These are phyloP conservation scores for Bos javanicus DNA, from an alignment of 2,113 vertebrate genomes.

Conservation along the genomic window DNA sequence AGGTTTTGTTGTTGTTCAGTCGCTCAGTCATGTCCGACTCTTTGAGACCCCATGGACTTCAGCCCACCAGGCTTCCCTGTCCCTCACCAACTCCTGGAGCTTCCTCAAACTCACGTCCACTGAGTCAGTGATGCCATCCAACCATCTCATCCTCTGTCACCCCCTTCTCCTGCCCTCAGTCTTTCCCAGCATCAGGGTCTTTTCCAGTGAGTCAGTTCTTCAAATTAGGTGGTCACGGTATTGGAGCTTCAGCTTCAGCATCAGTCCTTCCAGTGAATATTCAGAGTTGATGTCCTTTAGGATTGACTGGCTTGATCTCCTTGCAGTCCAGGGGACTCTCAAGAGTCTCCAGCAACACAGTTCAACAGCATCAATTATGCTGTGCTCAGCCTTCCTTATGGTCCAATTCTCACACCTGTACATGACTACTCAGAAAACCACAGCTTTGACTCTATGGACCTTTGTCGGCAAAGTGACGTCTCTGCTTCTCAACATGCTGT, in stretches of 20 bases:
- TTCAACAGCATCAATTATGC: not conserved
- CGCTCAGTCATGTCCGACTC: rapidly evolving
- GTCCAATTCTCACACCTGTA: not conserved
- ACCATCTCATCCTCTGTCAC: not conserved
- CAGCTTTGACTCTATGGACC: not conserved
- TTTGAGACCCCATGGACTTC: too few relatives aligned
- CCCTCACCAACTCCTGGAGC: not conserved
- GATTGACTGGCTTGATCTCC: not conserved
- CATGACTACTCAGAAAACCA: not conserved
- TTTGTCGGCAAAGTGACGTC: not conserved
- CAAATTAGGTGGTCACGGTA: rapidly evolving
- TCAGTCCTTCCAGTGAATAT: not conserved
- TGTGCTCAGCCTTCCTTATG: not conserved
- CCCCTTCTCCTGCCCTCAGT: not conserved
- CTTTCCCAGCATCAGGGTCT: not conserved
- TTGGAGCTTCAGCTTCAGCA: not conserved
- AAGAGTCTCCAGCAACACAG: not conserved
- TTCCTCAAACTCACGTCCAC: not conserved
- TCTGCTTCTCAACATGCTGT: not conserved
- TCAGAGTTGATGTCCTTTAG: not conserved
- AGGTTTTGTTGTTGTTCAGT: not conserved
- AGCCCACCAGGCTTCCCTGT: not conserved
- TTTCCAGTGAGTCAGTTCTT: not conserved
- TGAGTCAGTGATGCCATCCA: not conserved
- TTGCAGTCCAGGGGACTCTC: not conserved